Base-by-base conservation (phyloP, 1,140 invertebrate species). In the Philotrypesis tridentata region DNA sequence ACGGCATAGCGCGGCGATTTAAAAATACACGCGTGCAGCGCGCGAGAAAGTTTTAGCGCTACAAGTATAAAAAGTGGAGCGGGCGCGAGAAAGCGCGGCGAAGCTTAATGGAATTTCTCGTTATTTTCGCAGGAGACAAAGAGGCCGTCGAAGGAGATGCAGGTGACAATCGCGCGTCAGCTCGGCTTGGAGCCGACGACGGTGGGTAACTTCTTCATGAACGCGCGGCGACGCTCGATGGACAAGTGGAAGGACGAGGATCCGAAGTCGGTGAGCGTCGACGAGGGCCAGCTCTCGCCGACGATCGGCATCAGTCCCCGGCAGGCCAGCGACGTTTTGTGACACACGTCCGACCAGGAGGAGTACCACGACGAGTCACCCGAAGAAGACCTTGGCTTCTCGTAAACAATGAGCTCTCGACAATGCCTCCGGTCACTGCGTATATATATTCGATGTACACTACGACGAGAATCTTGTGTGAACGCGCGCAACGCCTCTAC, bases 121-220 rank as follows among this genome's bases (percentile, higher is more conserved):
- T 25, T 21, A 12, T 48, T 37, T 86, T 92, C 93, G 76, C 94
- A 99, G 96, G 99, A 99, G 94, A 99, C 99, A 78, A 99, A 99
- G 92, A 94, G 99, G 91, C 99, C 99, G 84, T 99, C 98, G 84
- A 99, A 99, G 92, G 99, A 99, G 93, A 99, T 99, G 98, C 99
- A 99, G 93, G 97, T 99, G 85, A 99, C 98, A 84, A 99, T 99
- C 92, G 98, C 98, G 40, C 94, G 99, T 85, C 98, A 99, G 90
- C 93, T 99, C 85, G 98, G 98, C 83, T 94, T 99, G 79, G 98
- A 99, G 91, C 97, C 98, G 27, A 99, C 98, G 55, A 99, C 99
- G 23, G 99, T 99, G 23, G 98, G 98, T 37, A 99, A 99, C 92
- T 99, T 99, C 94, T 99, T 99, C 93, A 99, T 99, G 99, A 99